Percentiles rank a stretch among this genome's conserved stretches.
Evolutionary conservation across 2,797 vertebrate genomes (phyloP).

Genomic region (Rhinichthys osculus): DNA sequence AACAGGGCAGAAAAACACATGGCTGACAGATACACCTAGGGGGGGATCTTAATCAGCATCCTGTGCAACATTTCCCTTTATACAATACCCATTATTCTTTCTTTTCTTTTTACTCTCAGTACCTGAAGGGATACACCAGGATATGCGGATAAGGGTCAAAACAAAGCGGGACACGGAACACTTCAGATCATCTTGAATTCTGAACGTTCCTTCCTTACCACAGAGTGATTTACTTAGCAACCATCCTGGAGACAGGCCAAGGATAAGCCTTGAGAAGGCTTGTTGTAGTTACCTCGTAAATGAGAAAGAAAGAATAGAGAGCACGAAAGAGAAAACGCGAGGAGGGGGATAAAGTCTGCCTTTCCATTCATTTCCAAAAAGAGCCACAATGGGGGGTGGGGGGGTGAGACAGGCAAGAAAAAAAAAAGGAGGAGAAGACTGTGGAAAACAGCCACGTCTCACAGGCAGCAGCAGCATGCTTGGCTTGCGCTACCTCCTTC

Average conservation of each 20-base stretch:
- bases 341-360: conserved; percentile 58
- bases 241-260: conserved; percentile 78
- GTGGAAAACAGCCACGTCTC: conserved; percentile 81
- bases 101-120: conserved; percentile 19
- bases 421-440: conserved; percentile 59
- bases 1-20: conserved; percentile 72
- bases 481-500: conserved; percentile 66
- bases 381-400: conserved; percentile 68
- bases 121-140: conserved; percentile 32
- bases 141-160: conserved; percentile 44
- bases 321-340: conserved; percentile 37
- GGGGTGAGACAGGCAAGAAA: conserved; percentile 52
- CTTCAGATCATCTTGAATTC: conserved; percentile 77
- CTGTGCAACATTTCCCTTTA: conserved; percentile 52
- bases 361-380: conserved; percentile 72
- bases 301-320: conserved; percentile 51
- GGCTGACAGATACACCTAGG: conserved; percentile 68
- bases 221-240: conserved; percentile 82
- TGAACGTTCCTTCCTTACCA: conserved; percentile 72
- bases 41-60: conserved; percentile 37
- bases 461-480: conserved; percentile 64
- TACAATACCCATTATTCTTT: conserved; percentile 51
- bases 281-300: conserved; percentile 57
- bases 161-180: conserved; percentile 64
- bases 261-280: conserved; percentile 71